Base-by-base conservation (phyloP, 2,797 vertebrate species). In the Malacoraja senta region DNA sequence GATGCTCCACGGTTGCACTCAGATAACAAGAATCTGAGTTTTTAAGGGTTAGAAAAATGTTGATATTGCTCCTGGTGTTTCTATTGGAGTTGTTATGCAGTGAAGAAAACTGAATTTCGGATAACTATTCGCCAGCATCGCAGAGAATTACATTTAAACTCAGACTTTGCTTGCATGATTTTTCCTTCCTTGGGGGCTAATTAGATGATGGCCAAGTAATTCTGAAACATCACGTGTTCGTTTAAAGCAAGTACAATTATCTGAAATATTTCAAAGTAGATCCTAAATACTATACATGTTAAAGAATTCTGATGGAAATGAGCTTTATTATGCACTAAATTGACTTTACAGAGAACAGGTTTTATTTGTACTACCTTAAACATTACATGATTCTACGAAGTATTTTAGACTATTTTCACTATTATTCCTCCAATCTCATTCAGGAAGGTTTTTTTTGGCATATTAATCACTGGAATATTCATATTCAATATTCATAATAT, bases 341-440 rank as follows among this genome's bases (percentile, higher is more conserved):
- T 92, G 90, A 76, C 90, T 38, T 92, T n/a, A 92, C 90, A 76
- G 71, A 76, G 90, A 76, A 35, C 38, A 68, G 26, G 53, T 86
- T 61, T 19, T 83, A 10, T 76, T 76, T 76, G 44, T 76, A 92
- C 80, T 58, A 58, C 71, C 76, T 71, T 92, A 76, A 92, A 92
- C 44, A 92, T 91, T 91, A 91, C 65, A 72, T 76, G 26, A 76
- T 53, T 53, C 71, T 92, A 74, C 90, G 58, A 86, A 74, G 90
- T 17, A 58, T 92, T 71, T 92, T 92, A 17, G 38, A 92, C 35
- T 53, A 3, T 92, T 92, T 76, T 53, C 35, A 72, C 90, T 68
- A 53, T 74, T 74, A 91, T 91, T 91, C 65, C 17, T 91, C 26
- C 8, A 71, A 65, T 91, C 88, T 44, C 38, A 58, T 58, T 92